Percentiles rank a stretch among this genome's conserved stretches.
Conservation (phyloP, 1,140 invertebrate species). For the Pseudomyrmex cubaensis region DNA sequence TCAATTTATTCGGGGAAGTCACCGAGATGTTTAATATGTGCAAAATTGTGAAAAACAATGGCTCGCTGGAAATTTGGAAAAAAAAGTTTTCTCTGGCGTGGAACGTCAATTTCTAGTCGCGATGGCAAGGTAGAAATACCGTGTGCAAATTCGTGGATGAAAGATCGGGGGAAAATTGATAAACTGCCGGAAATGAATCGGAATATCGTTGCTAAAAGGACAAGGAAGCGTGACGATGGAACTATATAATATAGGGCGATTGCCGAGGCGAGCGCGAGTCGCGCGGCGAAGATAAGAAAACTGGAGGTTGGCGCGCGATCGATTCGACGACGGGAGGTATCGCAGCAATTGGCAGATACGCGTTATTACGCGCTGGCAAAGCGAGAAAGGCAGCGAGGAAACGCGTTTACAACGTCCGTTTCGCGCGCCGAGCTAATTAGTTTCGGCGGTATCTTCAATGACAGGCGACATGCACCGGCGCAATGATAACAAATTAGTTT, state of each 20-base stretch:
- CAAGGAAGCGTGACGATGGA: slow-evolving; percentile 21
- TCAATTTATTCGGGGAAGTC: background rate
- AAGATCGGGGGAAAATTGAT: slow-evolving; percentile 49
- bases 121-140: background rate
- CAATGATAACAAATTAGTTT: slow-evolving; percentile 55
- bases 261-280: slow-evolving; percentile 25
- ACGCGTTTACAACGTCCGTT: slow-evolving; percentile 50
- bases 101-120: background rate
- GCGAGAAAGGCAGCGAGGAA: background rate
- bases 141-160: slow-evolving; percentile 3
- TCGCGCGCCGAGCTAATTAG: slow-evolving; percentile 53
- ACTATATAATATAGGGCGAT: slow-evolving; percentile 35
- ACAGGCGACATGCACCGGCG: slow-evolving; percentile 44
- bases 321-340: slow-evolving; percentile 18
- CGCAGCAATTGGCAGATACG: slow-evolving; percentile 52
- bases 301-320: slow-evolving; percentile 22
- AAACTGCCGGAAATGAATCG: slow-evolving; percentile 51
- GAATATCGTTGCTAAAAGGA: slow-evolving; percentile 35
- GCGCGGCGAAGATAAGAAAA: slow-evolving; percentile 55
- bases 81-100: background rate
- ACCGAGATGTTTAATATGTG: background rate
- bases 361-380: slow-evolving; percentile 26
- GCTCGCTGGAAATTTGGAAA: background rate
- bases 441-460: slow-evolving; percentile 59
- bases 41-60: background rate